Percentiles rank a stretch among this genome's conserved stretches.
Conservation (phyloP, 2,113 vertebrate species). For the Callipepla californica region DNA sequence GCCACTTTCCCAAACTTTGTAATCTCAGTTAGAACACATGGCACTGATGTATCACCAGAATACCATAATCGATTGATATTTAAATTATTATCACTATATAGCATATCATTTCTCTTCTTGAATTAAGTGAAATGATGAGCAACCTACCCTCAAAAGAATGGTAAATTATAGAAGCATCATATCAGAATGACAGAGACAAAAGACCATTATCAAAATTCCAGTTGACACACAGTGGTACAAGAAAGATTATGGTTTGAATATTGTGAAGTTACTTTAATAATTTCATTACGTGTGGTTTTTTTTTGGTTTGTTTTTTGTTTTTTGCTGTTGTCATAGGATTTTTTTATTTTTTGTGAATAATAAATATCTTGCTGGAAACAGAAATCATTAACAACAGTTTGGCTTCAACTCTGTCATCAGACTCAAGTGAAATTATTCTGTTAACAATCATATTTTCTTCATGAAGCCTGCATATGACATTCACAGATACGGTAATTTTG, state of each 20-base stretch:
- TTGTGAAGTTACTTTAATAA: background rate
- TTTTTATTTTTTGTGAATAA: background rate
- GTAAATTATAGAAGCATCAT: background rate
- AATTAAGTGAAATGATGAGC: background rate
- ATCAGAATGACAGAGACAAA: background rate
- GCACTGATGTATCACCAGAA: background rate
- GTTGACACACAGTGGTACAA: background rate
- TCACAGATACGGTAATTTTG: background rate
- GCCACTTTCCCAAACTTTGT: background rate
- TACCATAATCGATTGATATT: background rate
- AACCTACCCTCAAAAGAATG: background rate
- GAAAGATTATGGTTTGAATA: background rate
- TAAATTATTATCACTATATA: background rate
- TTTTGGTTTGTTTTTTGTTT: background rate
- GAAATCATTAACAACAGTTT: background rate
- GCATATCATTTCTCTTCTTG: background rate
- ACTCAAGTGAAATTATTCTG: background rate
- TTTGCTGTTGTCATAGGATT: background rate
- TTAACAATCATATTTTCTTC: background rate
- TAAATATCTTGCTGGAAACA: background rate
- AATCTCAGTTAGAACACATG: background rate
- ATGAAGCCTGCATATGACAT: background rate
- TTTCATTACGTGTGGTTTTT: background rate
- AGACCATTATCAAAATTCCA: background rate
- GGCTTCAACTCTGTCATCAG: background rate